These are phyloP conservation scores for Talpa occidentalis DNA, from an alignment of 2,113 vertebrate genomes.

Conservation along the genomic window DNA sequence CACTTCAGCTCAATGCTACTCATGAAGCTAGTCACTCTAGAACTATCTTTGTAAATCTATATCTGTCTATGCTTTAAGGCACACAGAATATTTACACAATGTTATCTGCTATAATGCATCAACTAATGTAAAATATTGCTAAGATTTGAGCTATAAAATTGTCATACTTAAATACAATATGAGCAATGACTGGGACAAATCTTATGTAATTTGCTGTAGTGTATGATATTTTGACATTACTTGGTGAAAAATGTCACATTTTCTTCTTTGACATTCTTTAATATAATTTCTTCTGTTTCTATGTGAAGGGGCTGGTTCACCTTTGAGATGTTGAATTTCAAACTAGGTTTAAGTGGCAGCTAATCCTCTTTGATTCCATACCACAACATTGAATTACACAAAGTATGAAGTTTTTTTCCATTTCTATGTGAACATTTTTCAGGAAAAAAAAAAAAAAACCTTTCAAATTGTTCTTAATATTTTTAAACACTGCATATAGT, in stretches of 20 bases:
- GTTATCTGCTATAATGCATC: not conserved
- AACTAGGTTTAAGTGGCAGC: not conserved
- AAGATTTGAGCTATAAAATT: not conserved
- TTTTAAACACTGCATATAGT: not conserved
- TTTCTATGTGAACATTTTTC: not conserved
- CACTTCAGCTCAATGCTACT: not conserved
- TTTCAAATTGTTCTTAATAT: not conserved
- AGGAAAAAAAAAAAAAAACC: not conserved
- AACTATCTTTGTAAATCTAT: not conserved
- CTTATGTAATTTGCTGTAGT: not conserved
- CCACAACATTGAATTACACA: not conserved
- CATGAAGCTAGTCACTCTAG: not conserved
- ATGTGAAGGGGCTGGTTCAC: not conserved
- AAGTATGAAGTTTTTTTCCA: not conserved
- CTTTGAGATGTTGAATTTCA: not conserved
- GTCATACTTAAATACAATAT: not conserved
- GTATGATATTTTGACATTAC: not conserved
- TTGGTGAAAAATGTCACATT: not conserved
- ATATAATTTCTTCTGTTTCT: conserved; percentile 11
- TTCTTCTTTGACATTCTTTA: conserved; percentile 4
- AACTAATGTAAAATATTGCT: not conserved
- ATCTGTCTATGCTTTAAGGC: not conserved
- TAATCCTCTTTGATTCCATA: not conserved
- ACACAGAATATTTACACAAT: conserved; percentile 1
- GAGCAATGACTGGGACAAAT: not conserved